A percentile compares a stretch with the other conserved stretches of the same genome.
phyloP scores from a whole-genome alignment of 2,888 invertebrate genomes.

The Venusia cambrica region DNA sequence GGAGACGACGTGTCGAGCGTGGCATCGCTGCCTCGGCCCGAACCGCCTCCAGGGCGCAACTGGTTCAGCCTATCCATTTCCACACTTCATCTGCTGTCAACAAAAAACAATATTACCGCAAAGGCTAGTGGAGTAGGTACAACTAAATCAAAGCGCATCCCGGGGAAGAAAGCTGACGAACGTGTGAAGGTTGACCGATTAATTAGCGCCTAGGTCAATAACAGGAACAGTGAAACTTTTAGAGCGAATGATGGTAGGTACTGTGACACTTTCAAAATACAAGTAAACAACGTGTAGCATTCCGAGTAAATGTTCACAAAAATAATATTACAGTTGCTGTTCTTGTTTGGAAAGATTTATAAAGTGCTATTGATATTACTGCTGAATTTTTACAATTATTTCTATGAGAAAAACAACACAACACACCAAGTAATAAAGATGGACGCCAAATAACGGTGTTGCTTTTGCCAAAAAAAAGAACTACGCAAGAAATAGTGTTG shows the following conservation, averaged over 20 bases:
- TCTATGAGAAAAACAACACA: slow-evolving; percentile 62
- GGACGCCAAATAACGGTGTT: slow-evolving; percentile 76
- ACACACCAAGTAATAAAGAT: slow-evolving; percentile 78
- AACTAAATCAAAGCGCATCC: slow-evolving; percentile 30
- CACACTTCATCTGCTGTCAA: slow-evolving; percentile 71
- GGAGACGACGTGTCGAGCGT: slow-evolving; percentile 63
- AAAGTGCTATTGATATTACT: slow-evolving; percentile 22
- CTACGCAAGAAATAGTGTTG: too few species aligned
- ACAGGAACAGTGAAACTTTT: slow-evolving; percentile 73
- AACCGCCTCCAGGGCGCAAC: slow-evolving; percentile 50
- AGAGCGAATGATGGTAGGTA: slow-evolving; percentile 69
- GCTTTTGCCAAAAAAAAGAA: slow-evolving; percentile 28
- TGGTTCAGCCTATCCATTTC: slow-evolving; percentile 75
- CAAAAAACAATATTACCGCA: slow-evolving; percentile 36
- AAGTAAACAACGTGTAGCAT: slow-evolving; percentile 37
- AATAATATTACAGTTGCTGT: slow-evolving; percentile 26
- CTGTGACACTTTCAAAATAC: slow-evolving; percentile 60
- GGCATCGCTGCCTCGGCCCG: slow-evolving; percentile 52
- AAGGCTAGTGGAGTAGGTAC: slow-evolving; percentile 31
- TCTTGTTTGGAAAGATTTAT: slow-evolving; percentile 23
- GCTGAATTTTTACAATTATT: slow-evolving; percentile 50
- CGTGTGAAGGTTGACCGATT: slow-evolving; percentile 61
- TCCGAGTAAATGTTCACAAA: slow-evolving; percentile 35
- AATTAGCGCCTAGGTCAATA: slow-evolving; percentile 76
- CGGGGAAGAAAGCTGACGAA: slow-evolving; percentile 51